phyloP scores from a whole-genome alignment of 2,888 invertebrate genomes.

The Microdon myrmicae region DNA sequence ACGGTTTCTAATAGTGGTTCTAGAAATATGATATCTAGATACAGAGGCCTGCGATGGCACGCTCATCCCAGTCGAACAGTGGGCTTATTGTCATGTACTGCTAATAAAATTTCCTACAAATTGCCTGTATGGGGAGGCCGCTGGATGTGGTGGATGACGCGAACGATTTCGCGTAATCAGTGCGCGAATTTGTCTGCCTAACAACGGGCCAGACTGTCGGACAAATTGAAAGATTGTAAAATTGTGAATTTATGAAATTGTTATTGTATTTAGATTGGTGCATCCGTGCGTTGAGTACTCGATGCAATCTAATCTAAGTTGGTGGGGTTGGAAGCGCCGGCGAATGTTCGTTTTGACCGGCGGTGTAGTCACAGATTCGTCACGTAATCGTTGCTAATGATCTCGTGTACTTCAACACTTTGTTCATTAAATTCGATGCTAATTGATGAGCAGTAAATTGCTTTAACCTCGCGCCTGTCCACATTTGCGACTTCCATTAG shows the following conservation, averaged over 20 bases:
- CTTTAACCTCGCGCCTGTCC: not conserved
- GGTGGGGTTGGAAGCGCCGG: too few species aligned
- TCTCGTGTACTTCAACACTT: constrained; percentile 25
- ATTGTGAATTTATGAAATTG: constrained; percentile 30
- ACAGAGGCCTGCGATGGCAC: constrained; percentile 13
- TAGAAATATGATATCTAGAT: constrained; percentile 2
- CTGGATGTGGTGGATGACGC: not conserved
- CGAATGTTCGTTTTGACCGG: too few species aligned
- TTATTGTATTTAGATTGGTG: constrained; percentile 39
- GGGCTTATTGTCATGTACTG: constrained; percentile 32
- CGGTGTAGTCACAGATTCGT: too few species aligned
- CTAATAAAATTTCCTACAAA: constrained; percentile 41
- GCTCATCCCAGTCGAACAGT: constrained; percentile 28
- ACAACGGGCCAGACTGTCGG: not conserved
- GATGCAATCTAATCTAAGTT: constrained; percentile 1
- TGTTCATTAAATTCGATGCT: constrained; percentile 26
- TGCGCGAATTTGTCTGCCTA: constrained; percentile 23
- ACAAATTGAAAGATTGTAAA: constrained; percentile 37
- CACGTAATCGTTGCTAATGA: constrained; percentile 43
- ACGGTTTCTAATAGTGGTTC: constrained; percentile 39
- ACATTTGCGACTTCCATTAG: not conserved
- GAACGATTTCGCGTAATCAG: constrained; percentile 33
- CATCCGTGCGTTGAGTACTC: constrained; percentile 1
- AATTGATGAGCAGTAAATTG: constrained; percentile 36
- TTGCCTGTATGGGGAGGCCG: constrained; percentile 19